phyloP scores from a whole-genome alignment of 2,797 vertebrate genomes.

The Champsocephalus gunnari region DNA sequence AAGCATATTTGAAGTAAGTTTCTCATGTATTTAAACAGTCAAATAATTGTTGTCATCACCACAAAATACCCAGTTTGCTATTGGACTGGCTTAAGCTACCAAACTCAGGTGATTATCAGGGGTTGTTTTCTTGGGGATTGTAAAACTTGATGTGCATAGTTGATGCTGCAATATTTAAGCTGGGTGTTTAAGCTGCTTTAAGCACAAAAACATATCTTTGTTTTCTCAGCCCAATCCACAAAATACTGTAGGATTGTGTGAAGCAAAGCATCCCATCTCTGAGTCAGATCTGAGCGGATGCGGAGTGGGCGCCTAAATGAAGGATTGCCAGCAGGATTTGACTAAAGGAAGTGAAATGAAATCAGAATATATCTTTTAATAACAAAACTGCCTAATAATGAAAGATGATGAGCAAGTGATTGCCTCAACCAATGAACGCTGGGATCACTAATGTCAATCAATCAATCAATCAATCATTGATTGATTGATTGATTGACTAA shows the following conservation, averaged over 20 bases:
- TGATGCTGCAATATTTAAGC: slow-evolving; percentile 18
- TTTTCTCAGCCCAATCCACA: slow-evolving; percentile 29
- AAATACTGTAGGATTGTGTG: slow-evolving; percentile 11
- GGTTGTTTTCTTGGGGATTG: slow-evolving; percentile 7
- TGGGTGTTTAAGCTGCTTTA: slow-evolving; percentile 29
- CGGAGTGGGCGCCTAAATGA: slow-evolving; percentile 1
- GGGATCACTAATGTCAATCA: not conserved
- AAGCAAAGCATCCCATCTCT: not conserved
- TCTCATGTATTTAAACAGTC: not conserved
- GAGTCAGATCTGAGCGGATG: slow-evolving; percentile 6
- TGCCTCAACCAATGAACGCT: not conserved
- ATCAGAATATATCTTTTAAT: slow-evolving; percentile 1
- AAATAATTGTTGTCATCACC: not conserved
- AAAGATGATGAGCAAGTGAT: not conserved
- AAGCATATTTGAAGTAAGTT: not conserved
- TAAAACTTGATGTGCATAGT: slow-evolving; percentile 4
- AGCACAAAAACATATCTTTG: slow-evolving; percentile 13
- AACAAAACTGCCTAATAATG: not conserved
- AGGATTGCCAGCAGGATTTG: not conserved
- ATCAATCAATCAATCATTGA: too few species aligned
- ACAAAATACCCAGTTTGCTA: not conserved
- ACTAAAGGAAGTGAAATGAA: not conserved
- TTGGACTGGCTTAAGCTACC: slow-evolving; percentile 15
- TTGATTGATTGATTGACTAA: not conserved
- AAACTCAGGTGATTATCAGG: slow-evolving; percentile 3